phyloP scores from a whole-genome alignment of 2,888 invertebrate genomes.

The Pollenia amentaria region DNA sequence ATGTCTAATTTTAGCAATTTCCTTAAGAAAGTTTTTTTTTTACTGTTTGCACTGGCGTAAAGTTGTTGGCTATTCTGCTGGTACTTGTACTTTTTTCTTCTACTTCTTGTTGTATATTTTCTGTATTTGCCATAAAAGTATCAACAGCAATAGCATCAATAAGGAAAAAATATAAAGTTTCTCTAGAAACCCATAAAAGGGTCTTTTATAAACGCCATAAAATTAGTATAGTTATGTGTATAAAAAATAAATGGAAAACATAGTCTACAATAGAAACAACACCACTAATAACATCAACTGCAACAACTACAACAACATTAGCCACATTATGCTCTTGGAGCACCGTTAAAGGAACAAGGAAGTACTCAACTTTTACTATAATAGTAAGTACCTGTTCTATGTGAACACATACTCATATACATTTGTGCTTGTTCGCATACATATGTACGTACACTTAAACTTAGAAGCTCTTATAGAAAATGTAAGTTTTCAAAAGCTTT shows the following conservation, averaged over 20 bases:
- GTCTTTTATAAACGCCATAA: constrained; percentile 73
- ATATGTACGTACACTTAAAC: background rate
- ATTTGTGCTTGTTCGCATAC: constrained; percentile 1
- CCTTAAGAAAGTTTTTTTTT: constrained; percentile 69
- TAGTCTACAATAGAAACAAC: constrained; percentile 20
- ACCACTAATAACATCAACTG: background rate
- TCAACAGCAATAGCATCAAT: constrained; percentile 37
- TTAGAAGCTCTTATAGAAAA: constrained; percentile 6
- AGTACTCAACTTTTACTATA: constrained; percentile 72
- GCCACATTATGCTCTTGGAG: constrained; percentile 60
- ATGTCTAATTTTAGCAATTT: constrained; percentile 73
- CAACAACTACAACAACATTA: constrained; percentile 35
- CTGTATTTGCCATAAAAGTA: constrained; percentile 41
- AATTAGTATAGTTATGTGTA: constrained; percentile 64
- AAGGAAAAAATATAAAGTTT: constrained; percentile 63
- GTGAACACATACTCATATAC: constrained; percentile 5
- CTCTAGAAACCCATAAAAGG: constrained; percentile 76
- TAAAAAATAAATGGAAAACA: constrained; percentile 28
- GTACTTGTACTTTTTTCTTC: constrained; percentile 34
- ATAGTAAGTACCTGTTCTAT: constrained; percentile 71
- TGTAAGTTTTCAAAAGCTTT: constrained; percentile 6
- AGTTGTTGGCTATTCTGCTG: constrained; percentile 34
- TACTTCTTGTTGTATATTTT: constrained; percentile 33
- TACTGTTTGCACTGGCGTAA: constrained; percentile 44
- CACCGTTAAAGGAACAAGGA: constrained; percentile 77